Evolutionary conservation across 2,113 vertebrate genomes (phyloP), one percentile per base, ranked within the genome.

Genomic region (Cryptotis parvus): DNA sequence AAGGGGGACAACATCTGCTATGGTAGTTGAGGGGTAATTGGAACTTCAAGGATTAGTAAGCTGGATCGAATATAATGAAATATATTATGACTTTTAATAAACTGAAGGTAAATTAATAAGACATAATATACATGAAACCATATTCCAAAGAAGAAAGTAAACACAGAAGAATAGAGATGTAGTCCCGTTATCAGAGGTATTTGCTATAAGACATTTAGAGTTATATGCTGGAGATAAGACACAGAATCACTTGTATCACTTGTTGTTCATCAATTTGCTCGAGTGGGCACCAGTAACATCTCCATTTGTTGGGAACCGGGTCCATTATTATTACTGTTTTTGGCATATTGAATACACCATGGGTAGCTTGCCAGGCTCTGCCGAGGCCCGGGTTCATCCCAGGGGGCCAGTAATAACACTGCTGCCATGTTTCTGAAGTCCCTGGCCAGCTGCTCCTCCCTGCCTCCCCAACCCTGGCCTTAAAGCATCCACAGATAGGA

Each of bases 21-120:
- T 11, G 49, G 58, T 4, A 3, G 1, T 6, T 1, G 15, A 9
- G 68, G 8, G 8, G 3, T 39, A 61, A 37, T 7, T 4, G 3
- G 27, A 41, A 12, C 4, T 82, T 9, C 37, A 12, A 3, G 45
- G 12, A 18, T 22, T 24, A 61, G 29, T 27, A 31, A 72, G 27
- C 55, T 65, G 41, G 39, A 14, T 6, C 22, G 24, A 58, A 6
- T 16, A 10, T 4, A 61, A 39, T 20, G 26, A 11, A 86, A 52
- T 29, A 5, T 5, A 15, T 41, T 6, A 6, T 39, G 6, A 11
- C 1, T 16, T 75, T 20, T 41, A 10, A 29, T 27, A 14, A 0
- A 31, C 29, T n/a, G 24, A 10, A 88, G 33, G 33, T 37, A 20
- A 22, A 7, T 6, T 24, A 74, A 6, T 33, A 27, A 74, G 35